Evolutionary conservation across 2,797 vertebrate species (phyloP), one percentile per base, ranked within the genome.

Genomic region (Fringilla coelebs): DNA sequence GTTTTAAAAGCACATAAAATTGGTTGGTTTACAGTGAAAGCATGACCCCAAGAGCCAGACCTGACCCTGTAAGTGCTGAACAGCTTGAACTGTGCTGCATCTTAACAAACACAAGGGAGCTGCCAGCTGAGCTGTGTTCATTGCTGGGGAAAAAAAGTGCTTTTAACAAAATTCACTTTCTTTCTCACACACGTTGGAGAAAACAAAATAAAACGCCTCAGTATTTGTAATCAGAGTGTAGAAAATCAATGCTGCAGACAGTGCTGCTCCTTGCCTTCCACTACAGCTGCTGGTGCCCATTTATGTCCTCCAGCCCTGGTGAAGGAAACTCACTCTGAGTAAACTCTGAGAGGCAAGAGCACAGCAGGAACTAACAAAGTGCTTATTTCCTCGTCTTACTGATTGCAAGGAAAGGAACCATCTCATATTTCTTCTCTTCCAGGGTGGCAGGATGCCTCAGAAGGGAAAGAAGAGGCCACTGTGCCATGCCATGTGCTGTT

Each of bases 401-500:
- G 26, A 41, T 12, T 34, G 32, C 40, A 49, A 57, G 41, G 34
- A 75, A 63, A 92, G 55, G 16, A 93, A 36, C 17, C 22, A 12
- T 58, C 29, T 65, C 18, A 6, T 1, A 4, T 60, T 75, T 78
- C 43, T 66, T 51, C 52, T 65, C 19, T 68, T 67, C 40, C 45
- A 82, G 28, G 49, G 45, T 29, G 55, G 52, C 51, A 80, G 48
- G 62, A 55, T 63, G 48, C 21, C 40, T 79, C n/a, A 6, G 6
- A 13, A 57, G 36, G 22, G 28, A 57, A 71, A 19, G 82, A 78
- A 36, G 51, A 49, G 17, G 28, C 24, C 9, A 0, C 19, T 3
- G 3, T 49, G 46, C 63, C 3, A 1, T n/a, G 48, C 15, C 43
- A 10, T 2, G 9, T 21, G 57, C 61, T 26, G 0, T 1, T 11